Evolutionary conservation across 2,797 vertebrate species (phyloP).

Genomic region (Steatocranus sp.): DNA sequence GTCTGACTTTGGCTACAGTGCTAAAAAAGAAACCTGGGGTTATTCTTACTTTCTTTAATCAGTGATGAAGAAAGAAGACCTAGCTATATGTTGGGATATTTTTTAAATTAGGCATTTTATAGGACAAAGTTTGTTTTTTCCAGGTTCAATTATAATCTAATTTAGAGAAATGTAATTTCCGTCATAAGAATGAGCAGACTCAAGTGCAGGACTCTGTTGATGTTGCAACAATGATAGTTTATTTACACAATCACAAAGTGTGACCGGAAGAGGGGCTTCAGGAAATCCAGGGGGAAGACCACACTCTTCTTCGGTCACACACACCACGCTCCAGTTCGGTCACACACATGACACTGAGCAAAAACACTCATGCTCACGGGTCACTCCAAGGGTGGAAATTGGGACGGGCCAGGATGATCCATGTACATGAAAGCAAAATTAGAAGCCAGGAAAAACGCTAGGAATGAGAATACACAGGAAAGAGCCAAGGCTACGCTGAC

Average conservation of each 20-base stretch:
- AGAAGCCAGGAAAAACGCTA: neutral
- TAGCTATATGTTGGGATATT: neutral
- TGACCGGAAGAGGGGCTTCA: neutral
- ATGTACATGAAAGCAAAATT: neutral
- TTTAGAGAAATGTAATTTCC: neutral
- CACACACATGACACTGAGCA: neutral
- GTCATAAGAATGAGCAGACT: neutral
- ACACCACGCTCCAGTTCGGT: neutral
- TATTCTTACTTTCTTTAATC: neutral
- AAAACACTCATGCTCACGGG: neutral
- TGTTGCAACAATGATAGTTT: neutral
- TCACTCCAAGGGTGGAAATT: neutral
- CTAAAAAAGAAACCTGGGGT: neutral
- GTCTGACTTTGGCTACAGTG: neutral
- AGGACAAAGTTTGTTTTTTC: neutral
- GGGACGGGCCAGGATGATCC: fast-evolving
- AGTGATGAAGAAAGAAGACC: neutral
- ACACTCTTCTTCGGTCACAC: neutral
- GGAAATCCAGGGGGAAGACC: neutral
- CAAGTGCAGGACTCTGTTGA: neutral
- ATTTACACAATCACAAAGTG: neutral
- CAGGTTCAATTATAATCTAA: neutral
- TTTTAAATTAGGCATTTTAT: neutral
- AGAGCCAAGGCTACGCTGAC: neutral
- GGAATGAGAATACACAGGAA: neutral